These are phyloP conservation scores for Nothocercus nigrocapillus DNA, from an alignment of 2,113 vertebrate species.

Conservation along the genomic window DNA sequence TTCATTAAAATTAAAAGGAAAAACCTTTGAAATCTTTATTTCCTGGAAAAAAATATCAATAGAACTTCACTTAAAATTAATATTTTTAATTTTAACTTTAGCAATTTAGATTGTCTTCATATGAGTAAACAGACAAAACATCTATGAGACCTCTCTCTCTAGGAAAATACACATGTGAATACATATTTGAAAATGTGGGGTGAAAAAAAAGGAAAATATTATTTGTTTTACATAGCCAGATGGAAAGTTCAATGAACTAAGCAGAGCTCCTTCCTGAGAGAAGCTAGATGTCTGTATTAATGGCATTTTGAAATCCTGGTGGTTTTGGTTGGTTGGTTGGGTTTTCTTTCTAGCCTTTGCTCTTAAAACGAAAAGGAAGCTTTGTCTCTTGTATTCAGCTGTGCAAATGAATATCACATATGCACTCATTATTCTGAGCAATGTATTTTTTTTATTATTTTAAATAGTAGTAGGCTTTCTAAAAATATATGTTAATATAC, in stretches of 20 bases:
- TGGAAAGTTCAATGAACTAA: neutral
- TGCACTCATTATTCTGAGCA: neutral
- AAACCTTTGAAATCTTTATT: neutral
- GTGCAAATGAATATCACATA: neutral
- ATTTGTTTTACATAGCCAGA: neutral
- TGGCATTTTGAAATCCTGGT: neutral
- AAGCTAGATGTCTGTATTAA: neutral
- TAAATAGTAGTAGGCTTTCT: neutral
- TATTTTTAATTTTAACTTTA: neutral
- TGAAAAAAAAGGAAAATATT: neutral
- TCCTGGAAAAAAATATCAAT: neutral
- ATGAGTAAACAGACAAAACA: neutral
- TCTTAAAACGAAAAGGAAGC: neutral
- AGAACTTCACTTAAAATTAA: neutral
- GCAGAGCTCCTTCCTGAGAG: neutral
- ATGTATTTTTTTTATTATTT: neutral
- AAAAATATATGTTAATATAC: neutral
- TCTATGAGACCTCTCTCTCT: neutral
- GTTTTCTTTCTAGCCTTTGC: neutral
- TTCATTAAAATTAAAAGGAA: neutral
- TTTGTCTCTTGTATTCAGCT: neutral
- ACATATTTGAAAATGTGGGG: neutral
- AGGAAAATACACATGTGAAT: neutral
- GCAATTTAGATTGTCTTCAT: neutral
- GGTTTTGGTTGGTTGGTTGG: too few relatives aligned